Evolutionary conservation across 2,797 vertebrate species (phyloP).

Genomic region (Rachycentron canadum): DNA sequence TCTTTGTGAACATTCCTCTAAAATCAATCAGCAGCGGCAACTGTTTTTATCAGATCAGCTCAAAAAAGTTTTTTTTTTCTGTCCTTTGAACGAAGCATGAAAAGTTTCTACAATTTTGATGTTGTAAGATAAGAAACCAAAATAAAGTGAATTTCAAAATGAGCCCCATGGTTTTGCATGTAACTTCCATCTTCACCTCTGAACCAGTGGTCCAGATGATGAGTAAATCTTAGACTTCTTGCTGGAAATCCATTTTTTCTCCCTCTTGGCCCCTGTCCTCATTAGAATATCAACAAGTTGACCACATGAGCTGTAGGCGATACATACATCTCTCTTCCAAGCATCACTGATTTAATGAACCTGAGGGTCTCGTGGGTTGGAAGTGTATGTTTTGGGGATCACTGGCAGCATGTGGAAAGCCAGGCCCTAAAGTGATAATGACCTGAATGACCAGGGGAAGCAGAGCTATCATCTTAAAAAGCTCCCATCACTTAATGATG

Average conservation of each 20-base stretch:
- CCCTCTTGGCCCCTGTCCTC: conserved; percentile 52
- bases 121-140: conserved; percentile 8
- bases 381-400: conserved; percentile 19
- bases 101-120: conserved; percentile 19
- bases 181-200: conserved; percentile 40
- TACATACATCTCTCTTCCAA: conserved; percentile 49
- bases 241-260: conserved; percentile 66
- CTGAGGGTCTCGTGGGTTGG: conserved; percentile 35
- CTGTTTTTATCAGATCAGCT: neutral
- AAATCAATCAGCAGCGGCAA: neutral
- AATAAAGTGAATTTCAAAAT: conserved; percentile 27
- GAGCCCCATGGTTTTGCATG: conserved; percentile 32
- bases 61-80: neutral
- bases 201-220: conserved; percentile 36
- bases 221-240: conserved; percentile 51
- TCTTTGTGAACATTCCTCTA: neutral
- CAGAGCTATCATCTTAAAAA: conserved; percentile 41
- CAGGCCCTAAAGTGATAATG: conserved; percentile 45
- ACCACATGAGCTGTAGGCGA: conserved; percentile 48
- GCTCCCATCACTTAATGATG: conserved; percentile 52
- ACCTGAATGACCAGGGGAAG: conserved; percentile 49
- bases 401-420: conserved; percentile 18
- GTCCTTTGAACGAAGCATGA: neutral
- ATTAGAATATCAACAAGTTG: conserved; percentile 68
- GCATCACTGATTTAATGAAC: conserved; percentile 54